Percentiles rank a stretch among this genome's conserved stretches.
These are phyloP conservation scores for Neoitamus cyanurus DNA, from an alignment of 2,888 invertebrate genomes.

Conservation along the genomic window DNA sequence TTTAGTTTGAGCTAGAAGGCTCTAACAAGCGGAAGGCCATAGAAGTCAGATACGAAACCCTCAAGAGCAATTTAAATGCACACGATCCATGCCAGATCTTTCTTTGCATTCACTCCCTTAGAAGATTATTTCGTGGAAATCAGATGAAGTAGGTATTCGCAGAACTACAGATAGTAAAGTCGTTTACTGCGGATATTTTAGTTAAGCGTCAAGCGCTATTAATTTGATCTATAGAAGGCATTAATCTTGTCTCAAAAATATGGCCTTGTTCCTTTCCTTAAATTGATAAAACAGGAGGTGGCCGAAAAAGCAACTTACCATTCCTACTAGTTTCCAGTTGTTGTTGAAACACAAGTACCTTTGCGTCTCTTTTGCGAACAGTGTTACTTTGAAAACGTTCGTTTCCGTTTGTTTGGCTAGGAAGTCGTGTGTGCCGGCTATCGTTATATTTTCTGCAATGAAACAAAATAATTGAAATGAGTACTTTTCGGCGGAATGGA, in stretches of 20 bases:
- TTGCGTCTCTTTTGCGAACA: slow-evolving; percentile 75
- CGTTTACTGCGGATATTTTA: background rate
- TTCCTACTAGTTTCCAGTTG: slow-evolving; percentile 78
- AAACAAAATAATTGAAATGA: slow-evolving; percentile 35
- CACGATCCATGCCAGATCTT: too few relatives aligned
- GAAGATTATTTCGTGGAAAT: too few relatives aligned
- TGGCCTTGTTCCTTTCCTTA: background rate
- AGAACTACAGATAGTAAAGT: background rate
- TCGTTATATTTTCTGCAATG: slow-evolving; percentile 66
- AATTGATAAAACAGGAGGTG: background rate
- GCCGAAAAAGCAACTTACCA: slow-evolving; percentile 68
- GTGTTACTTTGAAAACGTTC: slow-evolving; percentile 63
- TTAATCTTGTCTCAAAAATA: background rate
- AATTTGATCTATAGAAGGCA: background rate
- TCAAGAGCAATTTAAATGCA: too few relatives aligned
- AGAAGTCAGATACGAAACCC: too few relatives aligned
- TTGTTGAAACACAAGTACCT: slow-evolving; percentile 82
- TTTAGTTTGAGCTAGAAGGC: too few relatives aligned
- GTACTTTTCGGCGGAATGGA: background rate
- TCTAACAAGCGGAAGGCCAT: too few relatives aligned
- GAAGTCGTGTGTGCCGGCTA: slow-evolving; percentile 65
- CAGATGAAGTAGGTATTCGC: too few relatives aligned
- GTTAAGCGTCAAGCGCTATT: background rate
- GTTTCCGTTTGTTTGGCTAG: too few relatives aligned
- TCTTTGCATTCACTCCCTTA: too few relatives aligned